Base-by-base conservation (phyloP, 2,888 invertebrate species). In the Clistopyga incitator region DNA sequence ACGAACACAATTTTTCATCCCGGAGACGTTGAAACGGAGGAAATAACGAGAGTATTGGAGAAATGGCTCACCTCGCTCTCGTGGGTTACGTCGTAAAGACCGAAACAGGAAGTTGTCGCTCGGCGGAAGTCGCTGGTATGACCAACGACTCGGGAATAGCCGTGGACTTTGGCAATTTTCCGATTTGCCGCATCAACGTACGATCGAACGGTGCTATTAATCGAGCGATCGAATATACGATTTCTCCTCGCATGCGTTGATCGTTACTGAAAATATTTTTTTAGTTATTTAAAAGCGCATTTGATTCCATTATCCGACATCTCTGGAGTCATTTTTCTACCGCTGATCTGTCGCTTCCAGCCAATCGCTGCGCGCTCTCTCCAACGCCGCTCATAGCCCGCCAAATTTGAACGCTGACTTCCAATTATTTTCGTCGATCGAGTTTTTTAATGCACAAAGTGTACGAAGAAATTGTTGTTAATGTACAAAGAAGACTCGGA, bases 51-150 rank as follows among this genome's bases (percentile, higher is more conserved):
- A 82, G 67, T 45, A 74, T 74, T 13, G 20, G 25, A 72, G 45
- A 59, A 77, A 85, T 75, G 75, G 72, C 86, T 85, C 85, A 86
- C 86, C 86, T 86, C 74, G 75, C 84, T 85, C 70, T 81, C 82
- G 85, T 86, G 82, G 81, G 77, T 74, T 54, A 83, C 79, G 82
- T 77, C 84, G 85, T 82, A 86, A 86, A 86, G 86, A 81, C 79
- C 77, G 78, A 84, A 71, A 74, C 74, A 59, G 81, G 84, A 81
- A 81, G 67, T 47, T 52, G 18, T 52, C 18, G 56, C 29, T 29
- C 10, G 11, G 18, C 84, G 84, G 84, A 84, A 81, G 70, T 84
- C 75, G 20, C 42, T 64, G 6, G 1, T n/a, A 10, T 59, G 54
- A 81, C 47, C 47, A 75, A 45, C 13, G 13, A 65, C 25, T 45